Percentiles rank a stretch among this genome's conserved stretches.
Conservation (phyloP, 2,888 invertebrate genomes). For the Acanthosoma haemorrhoidale region DNA sequence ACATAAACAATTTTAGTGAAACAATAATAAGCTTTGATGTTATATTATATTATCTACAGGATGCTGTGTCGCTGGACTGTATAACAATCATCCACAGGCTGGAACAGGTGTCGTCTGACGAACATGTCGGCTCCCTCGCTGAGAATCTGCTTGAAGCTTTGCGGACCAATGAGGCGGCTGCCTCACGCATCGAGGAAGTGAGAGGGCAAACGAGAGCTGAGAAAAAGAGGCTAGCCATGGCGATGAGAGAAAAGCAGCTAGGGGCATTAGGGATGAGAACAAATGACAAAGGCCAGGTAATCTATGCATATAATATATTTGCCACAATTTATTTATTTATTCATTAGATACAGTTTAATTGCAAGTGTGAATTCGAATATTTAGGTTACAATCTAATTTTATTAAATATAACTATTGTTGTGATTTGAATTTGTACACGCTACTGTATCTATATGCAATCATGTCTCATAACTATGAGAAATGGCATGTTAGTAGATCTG, state of each 20-base stretch:
- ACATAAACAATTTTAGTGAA: neutral
- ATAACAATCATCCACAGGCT: constrained; percentile 93
- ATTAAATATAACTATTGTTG: too few relatives aligned
- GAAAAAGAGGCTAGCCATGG: constrained; percentile 97
- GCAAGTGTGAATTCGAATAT: too few relatives aligned
- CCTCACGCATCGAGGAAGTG: constrained; percentile 83
- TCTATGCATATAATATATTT: too few relatives aligned
- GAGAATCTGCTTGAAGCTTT: constrained; percentile 89
- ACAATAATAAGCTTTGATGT: neutral
- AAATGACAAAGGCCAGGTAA: constrained; percentile 94
- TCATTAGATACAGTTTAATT: too few relatives aligned
- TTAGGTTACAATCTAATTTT: too few relatives aligned
- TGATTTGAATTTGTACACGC: too few relatives aligned
- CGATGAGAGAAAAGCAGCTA: constrained; percentile 91
- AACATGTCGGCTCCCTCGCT: constrained; percentile 92
- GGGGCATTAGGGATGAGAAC: constrained; percentile 92
- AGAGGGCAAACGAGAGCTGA: constrained; percentile 90
- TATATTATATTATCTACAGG: constrained; percentile 47
- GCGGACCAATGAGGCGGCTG: constrained; percentile 70
- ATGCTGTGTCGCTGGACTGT: constrained; percentile 79
- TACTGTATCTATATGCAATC: too few relatives aligned
- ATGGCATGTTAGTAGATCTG: too few relatives aligned
- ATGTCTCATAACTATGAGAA: too few relatives aligned
- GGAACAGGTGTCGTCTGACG: constrained; percentile 95
- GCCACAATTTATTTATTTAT: too few relatives aligned